Evolutionary conservation across 1,140 invertebrate genomes (phyloP).

Genomic region (Psix sp.): DNA sequence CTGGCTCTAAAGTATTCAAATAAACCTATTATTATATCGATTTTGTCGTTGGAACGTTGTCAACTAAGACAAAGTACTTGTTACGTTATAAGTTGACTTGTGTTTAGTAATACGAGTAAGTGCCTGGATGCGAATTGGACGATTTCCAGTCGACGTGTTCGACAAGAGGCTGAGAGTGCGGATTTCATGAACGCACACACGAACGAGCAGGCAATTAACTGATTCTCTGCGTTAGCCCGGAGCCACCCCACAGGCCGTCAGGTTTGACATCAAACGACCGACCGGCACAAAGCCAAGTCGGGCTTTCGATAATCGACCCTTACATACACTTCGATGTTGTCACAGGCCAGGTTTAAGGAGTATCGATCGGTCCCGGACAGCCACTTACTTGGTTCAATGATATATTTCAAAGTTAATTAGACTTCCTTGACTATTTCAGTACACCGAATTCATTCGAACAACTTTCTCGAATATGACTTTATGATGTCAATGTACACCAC

Average conservation of each 20-base stretch:
- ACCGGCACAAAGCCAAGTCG: slow-evolving; percentile 47
- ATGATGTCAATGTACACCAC: slow-evolving; percentile 15
- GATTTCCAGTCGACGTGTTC: slow-evolving; percentile 57
- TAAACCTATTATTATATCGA: no score
- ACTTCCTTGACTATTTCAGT: slow-evolving; percentile 31
- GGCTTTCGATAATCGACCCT: slow-evolving; percentile 56
- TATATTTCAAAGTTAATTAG: slow-evolving; percentile 54
- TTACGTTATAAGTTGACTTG: slow-evolving; percentile 31
- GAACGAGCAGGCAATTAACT: slow-evolving; percentile 49
- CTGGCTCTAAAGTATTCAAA: no score
- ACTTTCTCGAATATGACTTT: slow-evolving; percentile 32
- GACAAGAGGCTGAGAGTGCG: slow-evolving; percentile 47
- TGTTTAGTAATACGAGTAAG: slow-evolving; percentile 31
- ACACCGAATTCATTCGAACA: slow-evolving; percentile 17
- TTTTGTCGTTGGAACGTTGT: background rate
- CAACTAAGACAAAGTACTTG: slow-evolving; percentile 16
- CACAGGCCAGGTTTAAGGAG: slow-evolving; percentile 47
- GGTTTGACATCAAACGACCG: slow-evolving; percentile 54
- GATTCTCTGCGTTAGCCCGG: slow-evolving; percentile 40
- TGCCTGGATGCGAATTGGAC: slow-evolving; percentile 37
- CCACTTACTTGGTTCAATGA: slow-evolving; percentile 38
- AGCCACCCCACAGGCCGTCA: slow-evolving; percentile 47
- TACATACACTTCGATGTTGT: slow-evolving; percentile 42
- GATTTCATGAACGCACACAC: slow-evolving; percentile 48
- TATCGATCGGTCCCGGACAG: slow-evolving; percentile 41